Percentiles rank a stretch among this genome's conserved stretches.
phyloP scores from a whole-genome alignment of 2,797 vertebrate species.

The Enteromius argenteus region DNA sequence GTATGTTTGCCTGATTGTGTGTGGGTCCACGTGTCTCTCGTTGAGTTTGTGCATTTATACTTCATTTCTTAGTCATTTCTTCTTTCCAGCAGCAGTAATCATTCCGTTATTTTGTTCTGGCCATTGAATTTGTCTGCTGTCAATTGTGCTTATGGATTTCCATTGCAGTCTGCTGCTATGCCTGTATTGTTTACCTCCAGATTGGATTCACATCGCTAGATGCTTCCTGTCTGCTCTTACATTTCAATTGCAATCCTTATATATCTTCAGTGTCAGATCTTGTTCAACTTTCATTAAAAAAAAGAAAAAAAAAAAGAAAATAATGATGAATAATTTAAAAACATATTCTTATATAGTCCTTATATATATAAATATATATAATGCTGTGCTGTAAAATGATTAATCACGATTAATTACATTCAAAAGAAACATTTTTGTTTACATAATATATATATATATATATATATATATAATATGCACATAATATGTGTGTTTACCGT shows the following conservation, averaged over 20 bases:
- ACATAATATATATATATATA: too few relatives aligned
- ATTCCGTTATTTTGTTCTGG: conserved; percentile 20
- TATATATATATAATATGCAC: too few relatives aligned
- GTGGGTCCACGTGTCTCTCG: background rate
- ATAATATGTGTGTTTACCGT: too few relatives aligned
- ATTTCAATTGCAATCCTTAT: background rate
- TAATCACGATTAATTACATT: too few relatives aligned
- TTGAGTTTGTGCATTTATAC: background rate
- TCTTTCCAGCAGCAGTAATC: conserved; percentile 19
- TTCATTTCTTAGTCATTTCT: conserved; percentile 16
- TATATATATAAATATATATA: too few relatives aligned
- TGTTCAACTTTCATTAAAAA: background rate
- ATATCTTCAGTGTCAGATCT: background rate
- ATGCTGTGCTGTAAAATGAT: too few relatives aligned
- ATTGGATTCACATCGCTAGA: conserved; percentile 33
- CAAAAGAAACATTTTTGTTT: too few relatives aligned
- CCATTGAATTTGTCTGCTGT: conserved; percentile 34
- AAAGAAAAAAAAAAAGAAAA: too few relatives aligned
- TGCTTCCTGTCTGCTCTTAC: background rate
- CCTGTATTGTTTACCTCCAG: conserved; percentile 17
- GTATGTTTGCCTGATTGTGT: background rate
- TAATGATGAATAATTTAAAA: too few relatives aligned
- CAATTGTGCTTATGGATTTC: conserved; percentile 41
- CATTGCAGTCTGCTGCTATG: conserved; percentile 15
- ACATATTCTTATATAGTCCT: too few relatives aligned